Base-by-base conservation (phyloP, 2,113 vertebrate genomes). In the Sclerurus mexicanus region DNA sequence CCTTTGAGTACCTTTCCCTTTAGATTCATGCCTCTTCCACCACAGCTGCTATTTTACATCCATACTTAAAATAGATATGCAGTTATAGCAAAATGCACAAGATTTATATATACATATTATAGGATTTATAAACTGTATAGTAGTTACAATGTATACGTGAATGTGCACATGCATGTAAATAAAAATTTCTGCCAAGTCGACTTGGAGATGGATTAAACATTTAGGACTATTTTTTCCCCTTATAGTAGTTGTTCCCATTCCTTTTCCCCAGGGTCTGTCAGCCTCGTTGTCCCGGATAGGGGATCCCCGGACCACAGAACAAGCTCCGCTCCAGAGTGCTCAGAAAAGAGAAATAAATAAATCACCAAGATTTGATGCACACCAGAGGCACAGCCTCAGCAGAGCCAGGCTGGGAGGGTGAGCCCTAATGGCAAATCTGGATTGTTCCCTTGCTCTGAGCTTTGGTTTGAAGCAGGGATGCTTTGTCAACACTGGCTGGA, bases 331-430 rank as follows among this genome's bases (percentile, higher is more conserved):
- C 28, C 13, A 23, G 35, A 85, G 10, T 0, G 0, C 66, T 77
- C 60, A 72, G 83, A 55, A 17, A 81, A 52, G 62, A 91, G 82
- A 69, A 94, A 77, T 73, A 74, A 95, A 90, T 78, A 84, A 90
- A 83, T 69, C 71, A 30, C 53, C 0, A 1, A 37, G 66, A 23
- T 31, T 6, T 58, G 47, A 39, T n/a, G 22, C 40, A 53, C 1
- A 1, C 7, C 79, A 68, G 46, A 58, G 33, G 37, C 58, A 9
- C 30, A 9, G 37, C 18, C 2, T 30, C 31, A 30, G 28, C 7
- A 3, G 59, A 81, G 79, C 31, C 60, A 47, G 75, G 37, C 66
- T 47, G 33, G n/a, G 37, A 83, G n/a, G 50, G n/a, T 6, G 31
- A 84, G 37, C 25, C 2, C 60, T 28, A 20, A 24, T 17, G 53